Evolutionary conservation across 2,113 vertebrate species (phyloP), one percentile per base, ranked within the genome.

Genomic region (Microcebus murinus): DNA sequence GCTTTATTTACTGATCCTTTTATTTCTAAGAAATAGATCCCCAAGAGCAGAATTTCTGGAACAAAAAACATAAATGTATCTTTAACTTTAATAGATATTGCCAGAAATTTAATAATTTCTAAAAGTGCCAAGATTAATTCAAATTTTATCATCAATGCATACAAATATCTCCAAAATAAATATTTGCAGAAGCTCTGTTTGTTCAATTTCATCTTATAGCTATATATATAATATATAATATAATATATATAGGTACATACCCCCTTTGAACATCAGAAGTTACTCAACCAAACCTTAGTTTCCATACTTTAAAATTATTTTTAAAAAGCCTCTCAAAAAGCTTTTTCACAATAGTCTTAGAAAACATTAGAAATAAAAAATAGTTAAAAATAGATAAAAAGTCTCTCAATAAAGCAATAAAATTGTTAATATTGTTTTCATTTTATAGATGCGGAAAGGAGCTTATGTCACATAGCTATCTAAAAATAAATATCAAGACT

Each of bases 1-100:
- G 25, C 13, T 52, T 65, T 59, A 20, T 65, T 83, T 83, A 59
- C 8, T 73, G 29, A 83, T 93, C 23, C 9, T 84, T 65, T 91
- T 82, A 73, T 68, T 71, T 86, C 57, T 57, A 55, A 73, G 61
- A 14, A 91, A 13, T 39, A 79, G 20, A 74, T 61, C 63, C 15
- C 50, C 45, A 96, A 68, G 21, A 27, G n/a, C 10, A 89, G 48
- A 79, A n/a, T 94, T 91, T 92, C n/a, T 90, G 63, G 29, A 48
- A 81, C 12, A 89, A 95, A 90, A 29, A 4, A 68, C 21, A 45
- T 5, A 63, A n/a, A 63, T 61, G 1, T 18, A 68, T 90, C 74
- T 92, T 87, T 50, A 94, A 90, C 4, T 13, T 91, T 61, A 88
- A 80, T 8, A 92, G 31, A 70, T 36, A 90, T 21, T 90, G 15